Conservation (phyloP, 2,113 vertebrate genomes). For the Laticauda laticaudata region DNA sequence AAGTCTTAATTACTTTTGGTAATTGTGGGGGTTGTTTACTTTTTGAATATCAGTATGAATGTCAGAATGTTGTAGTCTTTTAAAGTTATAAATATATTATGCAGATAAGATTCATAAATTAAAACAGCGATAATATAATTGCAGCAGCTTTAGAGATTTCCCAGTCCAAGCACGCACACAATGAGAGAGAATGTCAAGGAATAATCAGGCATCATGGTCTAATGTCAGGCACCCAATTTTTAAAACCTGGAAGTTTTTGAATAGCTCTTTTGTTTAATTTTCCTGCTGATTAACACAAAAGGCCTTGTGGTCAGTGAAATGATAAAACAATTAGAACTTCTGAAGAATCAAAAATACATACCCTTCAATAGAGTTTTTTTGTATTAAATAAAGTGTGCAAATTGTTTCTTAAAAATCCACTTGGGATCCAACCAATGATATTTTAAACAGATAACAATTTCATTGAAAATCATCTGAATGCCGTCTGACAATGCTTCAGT, state of each 20-base stretch:
- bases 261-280: background rate
- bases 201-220: background rate
- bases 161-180: background rate
- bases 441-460: slow-evolving; percentile 1
- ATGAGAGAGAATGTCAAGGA: background rate
- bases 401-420: background rate
- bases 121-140: background rate
- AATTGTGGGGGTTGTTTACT: background rate
- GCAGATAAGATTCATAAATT: background rate
- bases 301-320: background rate
- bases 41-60: background rate
- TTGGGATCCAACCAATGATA: background rate
- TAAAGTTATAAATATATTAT: background rate
- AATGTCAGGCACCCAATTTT: background rate
- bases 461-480: slow-evolving; percentile 30
- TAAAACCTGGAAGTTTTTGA: background rate
- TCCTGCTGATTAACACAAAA: background rate
- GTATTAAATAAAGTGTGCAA: background rate
- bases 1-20: background rate
- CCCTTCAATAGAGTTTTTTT: background rate
- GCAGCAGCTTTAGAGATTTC: background rate
- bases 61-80: background rate
- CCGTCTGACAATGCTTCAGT: slow-evolving; percentile 19
- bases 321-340: slow-evolving; percentile 8
- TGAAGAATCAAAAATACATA: background rate